Conservation (phyloP, 2,797 vertebrate species). For the Poecilia picta region DNA sequence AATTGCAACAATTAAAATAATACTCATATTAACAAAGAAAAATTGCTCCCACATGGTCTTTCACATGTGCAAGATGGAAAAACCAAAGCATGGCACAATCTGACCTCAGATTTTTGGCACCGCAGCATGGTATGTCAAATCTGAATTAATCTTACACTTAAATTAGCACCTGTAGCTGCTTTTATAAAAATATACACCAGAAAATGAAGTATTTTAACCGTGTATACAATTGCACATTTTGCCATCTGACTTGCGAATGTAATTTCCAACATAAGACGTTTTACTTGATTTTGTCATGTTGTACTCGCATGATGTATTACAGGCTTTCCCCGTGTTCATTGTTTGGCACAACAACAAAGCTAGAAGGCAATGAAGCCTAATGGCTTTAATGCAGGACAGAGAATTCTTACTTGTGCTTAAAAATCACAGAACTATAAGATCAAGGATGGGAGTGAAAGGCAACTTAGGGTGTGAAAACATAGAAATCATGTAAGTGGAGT, state of each 20-base stretch:
- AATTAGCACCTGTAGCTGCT: conserved; percentile 51
- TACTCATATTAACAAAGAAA: conserved; percentile 84
- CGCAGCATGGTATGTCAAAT: conserved; percentile 59
- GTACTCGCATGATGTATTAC: conserved; percentile 47
- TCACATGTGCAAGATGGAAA: conserved; percentile 69
- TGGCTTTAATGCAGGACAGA: conserved; percentile 34
- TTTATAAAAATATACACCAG: conserved; percentile 41
- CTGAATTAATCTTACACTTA: conserved; percentile 54
- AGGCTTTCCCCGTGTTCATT: conserved; percentile 61
- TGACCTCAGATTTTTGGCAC: conserved; percentile 61
- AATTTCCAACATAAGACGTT: conserved; percentile 21
- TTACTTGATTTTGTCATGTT: conserved; percentile 55
- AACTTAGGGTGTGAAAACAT: conserved; percentile 44
- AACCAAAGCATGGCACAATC: conserved; percentile 69
- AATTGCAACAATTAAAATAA: conserved; percentile 86
- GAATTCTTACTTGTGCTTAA: conserved; percentile 40
- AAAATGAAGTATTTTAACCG: conserved; percentile 13
- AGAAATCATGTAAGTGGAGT: conserved; percentile 25
- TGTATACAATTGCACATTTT: conserved; percentile 15
- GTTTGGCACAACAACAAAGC: conserved; percentile 50
- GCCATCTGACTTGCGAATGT: conserved; percentile 17
- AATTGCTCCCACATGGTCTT: conserved; percentile 85
- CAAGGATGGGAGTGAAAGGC: conserved; percentile 45
- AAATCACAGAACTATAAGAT: conserved; percentile 43
- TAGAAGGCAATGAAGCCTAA: conserved; percentile 47